Conservation (phyloP, 2,888 invertebrate species). For the Trachelus tabidus region DNA sequence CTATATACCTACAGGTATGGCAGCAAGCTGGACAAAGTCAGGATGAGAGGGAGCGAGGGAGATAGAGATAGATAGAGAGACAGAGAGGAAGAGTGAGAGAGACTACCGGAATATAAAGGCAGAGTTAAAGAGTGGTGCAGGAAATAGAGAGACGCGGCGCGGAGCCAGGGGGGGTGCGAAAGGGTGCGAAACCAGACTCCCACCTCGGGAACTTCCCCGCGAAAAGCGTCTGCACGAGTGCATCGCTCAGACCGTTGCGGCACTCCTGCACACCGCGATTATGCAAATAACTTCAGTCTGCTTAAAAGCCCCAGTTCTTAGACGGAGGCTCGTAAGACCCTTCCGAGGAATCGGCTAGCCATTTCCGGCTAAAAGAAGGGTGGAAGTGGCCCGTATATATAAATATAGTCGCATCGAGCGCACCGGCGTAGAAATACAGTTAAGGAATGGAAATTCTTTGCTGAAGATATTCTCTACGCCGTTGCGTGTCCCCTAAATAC, state of each 20-base stretch:
- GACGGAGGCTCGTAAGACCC: background rate
- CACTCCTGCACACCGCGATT: background rate
- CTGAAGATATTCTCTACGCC: background rate
- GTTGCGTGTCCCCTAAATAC: background rate
- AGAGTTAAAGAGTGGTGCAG: background rate
- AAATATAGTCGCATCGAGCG: background rate
- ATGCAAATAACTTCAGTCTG: slow-evolving; percentile 15
- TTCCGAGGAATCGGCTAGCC: background rate
- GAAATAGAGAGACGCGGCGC: background rate
- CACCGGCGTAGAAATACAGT: background rate
- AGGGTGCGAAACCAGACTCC: background rate
- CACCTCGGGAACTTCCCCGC: background rate
- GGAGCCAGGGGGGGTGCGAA: background rate
- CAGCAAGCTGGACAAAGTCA: background rate
- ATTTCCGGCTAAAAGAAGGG: background rate
- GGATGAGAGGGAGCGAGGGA: background rate
- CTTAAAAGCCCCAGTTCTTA: slow-evolving; percentile 30
- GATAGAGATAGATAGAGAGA: background rate
- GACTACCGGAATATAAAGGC: background rate
- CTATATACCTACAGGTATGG: background rate
- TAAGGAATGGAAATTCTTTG: background rate
- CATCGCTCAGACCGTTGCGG: background rate
- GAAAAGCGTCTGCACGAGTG: background rate
- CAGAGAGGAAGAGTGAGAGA: background rate
- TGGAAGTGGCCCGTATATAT: background rate